Conservation (phyloP, 2,113 vertebrate genomes). For the Camelus dromedarius region DNA sequence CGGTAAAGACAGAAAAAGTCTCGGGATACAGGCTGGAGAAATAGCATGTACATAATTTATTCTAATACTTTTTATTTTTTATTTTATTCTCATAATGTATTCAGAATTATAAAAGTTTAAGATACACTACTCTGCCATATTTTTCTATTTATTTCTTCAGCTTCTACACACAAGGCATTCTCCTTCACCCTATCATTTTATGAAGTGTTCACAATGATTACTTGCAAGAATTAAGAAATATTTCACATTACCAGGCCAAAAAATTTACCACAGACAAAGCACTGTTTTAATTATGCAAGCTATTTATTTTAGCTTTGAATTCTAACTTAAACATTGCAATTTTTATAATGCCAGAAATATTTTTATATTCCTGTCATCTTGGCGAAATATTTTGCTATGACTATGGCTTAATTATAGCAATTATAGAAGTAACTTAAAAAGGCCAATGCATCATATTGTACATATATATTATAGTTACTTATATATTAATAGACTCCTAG, state of each 20-base stretch:
- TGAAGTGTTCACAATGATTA: neutral
- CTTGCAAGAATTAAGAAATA: constrained; percentile 9
- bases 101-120: constrained; percentile 3
- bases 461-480: neutral
- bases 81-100: neutral
- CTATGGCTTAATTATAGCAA: neutral
- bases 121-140: neutral
- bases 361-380: constrained; percentile 11
- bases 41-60: neutral
- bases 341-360: neutral
- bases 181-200: neutral
- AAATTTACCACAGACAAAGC: neutral
- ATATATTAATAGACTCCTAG: neutral
- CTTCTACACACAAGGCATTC: neutral
- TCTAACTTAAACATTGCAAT: neutral
- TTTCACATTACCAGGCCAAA: neutral
- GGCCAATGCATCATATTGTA: neutral
- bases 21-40: neutral
- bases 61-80: neutral
- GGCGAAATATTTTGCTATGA: neutral
- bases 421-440: constrained; percentile 6
- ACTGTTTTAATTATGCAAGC: neutral
- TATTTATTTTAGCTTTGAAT: constrained; percentile 13
- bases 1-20: neutral
- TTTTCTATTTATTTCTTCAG: neutral